A percentile compares a stretch with the other conserved stretches of the same genome.
Evolutionary conservation across 2,113 vertebrate genomes (phyloP).

Genomic region (Phyllostomus discolor): DNA sequence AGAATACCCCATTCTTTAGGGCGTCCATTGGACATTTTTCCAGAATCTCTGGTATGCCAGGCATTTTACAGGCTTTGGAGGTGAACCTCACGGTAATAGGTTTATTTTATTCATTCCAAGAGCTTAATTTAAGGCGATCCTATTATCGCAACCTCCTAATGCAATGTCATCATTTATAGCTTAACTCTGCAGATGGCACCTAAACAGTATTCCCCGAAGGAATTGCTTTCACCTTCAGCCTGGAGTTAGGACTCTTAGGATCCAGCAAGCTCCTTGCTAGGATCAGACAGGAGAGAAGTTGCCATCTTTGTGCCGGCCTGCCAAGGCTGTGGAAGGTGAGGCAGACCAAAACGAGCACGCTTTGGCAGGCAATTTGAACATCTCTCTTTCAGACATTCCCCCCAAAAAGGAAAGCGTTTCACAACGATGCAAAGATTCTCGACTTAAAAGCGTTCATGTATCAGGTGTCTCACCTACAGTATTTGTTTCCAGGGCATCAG

Average conservation of each 20-base stretch:
- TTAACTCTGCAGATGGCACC: slow-evolving; percentile 31
- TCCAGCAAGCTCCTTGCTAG: slow-evolving; percentile 35
- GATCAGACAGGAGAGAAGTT: neutral
- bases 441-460: neutral
- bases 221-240: slow-evolving; percentile 58
- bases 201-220: neutral
- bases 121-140: slow-evolving; percentile 61
- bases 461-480: neutral
- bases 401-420: neutral
- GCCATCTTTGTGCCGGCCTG: neutral
- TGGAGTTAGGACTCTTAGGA: slow-evolving; percentile 32
- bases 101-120: slow-evolving; percentile 59
- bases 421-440: neutral
- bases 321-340: neutral
- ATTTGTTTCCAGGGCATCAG: neutral
- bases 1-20: neutral
- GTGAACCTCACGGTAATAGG: slow-evolving; percentile 49
- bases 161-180: slow-evolving; percentile 56
- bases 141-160: slow-evolving; percentile 46
- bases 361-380: neutral
- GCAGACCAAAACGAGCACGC: neutral
- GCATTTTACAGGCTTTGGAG: slow-evolving; percentile 39
- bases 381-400: too few relatives aligned
- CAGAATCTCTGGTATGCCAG: slow-evolving; percentile 23
- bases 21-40: slow-evolving; percentile 6